These are phyloP conservation scores for Boulengeromyrus knoepffleri DNA, from an alignment of 2,113 vertebrate species.

Conservation along the genomic window DNA sequence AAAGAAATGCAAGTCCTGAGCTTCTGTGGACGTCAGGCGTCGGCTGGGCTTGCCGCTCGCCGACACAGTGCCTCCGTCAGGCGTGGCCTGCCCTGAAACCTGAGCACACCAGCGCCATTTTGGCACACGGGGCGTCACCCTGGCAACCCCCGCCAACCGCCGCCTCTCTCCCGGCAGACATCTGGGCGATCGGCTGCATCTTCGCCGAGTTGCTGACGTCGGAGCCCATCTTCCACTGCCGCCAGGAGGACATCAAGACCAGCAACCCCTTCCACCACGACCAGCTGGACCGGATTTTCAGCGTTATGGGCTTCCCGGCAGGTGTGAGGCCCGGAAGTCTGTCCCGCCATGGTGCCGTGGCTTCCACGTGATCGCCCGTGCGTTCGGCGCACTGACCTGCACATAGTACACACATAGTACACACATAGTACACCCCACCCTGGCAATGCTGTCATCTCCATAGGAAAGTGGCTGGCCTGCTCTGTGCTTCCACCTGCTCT, in stretches of 20 bases:
- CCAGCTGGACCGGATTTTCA: conserved; percentile 96
- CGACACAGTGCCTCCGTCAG: background rate
- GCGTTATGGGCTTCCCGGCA: conserved; percentile 98
- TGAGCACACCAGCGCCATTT: background rate
- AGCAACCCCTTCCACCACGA: conserved; percentile 98
- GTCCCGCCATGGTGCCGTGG: background rate
- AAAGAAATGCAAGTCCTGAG: background rate
- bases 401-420: background rate
- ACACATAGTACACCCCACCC: background rate
- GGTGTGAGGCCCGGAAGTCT: conserved; percentile 52
- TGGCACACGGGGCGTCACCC: too few species aligned
- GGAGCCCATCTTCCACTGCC: conserved; percentile 96
- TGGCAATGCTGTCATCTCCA: background rate
- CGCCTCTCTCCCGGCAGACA: conserved; percentile 66
- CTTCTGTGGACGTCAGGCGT: background rate
- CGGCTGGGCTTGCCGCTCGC: background rate
- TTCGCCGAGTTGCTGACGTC: conserved; percentile 96
- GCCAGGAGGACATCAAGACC: conserved; percentile 98
- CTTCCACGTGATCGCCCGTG: background rate
- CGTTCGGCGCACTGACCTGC: background rate
- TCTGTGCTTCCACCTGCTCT: background rate
- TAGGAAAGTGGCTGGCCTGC: background rate
- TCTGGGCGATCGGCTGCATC: conserved; percentile 99
- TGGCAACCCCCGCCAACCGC: background rate
- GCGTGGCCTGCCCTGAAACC: background rate